Evolutionary conservation across 2,113 vertebrate species (phyloP), one percentile per base, ranked within the genome.

Genomic region (Gallinago paraguaiae): DNA sequence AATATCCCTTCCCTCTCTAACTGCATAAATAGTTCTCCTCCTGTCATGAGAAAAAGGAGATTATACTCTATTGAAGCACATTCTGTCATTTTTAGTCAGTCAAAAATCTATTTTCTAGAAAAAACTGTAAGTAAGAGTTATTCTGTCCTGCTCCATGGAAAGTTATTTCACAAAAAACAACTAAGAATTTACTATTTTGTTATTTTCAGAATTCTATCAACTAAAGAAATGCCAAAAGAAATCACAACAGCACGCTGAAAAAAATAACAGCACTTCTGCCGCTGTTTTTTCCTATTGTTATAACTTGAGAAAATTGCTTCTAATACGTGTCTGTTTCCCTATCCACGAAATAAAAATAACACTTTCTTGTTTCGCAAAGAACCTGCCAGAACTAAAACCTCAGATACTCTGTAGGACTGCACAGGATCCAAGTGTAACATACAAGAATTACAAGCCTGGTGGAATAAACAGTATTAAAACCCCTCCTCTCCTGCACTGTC

Each of bases 11-110:
- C 99, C 98, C 99, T 98, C 95, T 99, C 99, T 97, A 99, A 98
- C 98, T 99, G 99, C 99, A 99, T 99, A 97, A 99, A 99, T 97
- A 99, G 98, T 98, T 99, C 99, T 97, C 99, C 99, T 97, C 99
- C 99, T 99, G 94, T 65, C 97, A 96, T 17, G 12, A 94, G 83
- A 39, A 84, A 92, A 96, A 91, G 63, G 18, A 82, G 23, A 94
- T 77, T 48, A 70, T 25, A 87, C 25, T 95, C 30, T 86, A 90
- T 78, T 85, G 24, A 93, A 86, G 57, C 91, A 35, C 92, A 7
- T 63, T 72, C 51, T 79, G 92, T 77, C 13, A 35, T 53, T 96
- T 96, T 79, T 30, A 91, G 81, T 48, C 63, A 92, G 84, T 76
- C 92, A 86, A 53, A 96, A 63, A 87, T 30, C 88, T 83, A 2